These are phyloP conservation scores for Apamea sordens DNA, from an alignment of 2,888 invertebrate genomes.

Conservation along the genomic window DNA sequence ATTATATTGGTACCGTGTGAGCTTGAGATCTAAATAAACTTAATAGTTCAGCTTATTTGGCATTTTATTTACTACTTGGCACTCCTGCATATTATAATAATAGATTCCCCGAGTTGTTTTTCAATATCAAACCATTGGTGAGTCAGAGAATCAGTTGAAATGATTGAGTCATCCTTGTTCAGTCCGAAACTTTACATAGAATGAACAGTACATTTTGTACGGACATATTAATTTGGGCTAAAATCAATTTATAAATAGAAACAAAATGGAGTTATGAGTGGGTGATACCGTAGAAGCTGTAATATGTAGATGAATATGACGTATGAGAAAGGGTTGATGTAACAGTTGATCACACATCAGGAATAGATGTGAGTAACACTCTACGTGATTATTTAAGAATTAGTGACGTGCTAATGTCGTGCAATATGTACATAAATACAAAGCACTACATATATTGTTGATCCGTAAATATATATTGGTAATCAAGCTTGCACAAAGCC, in stretches of 20 bases:
- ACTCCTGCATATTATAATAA: conserved; percentile 61
- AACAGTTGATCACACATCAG: conserved; percentile 35
- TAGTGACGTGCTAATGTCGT: conserved; percentile 29
- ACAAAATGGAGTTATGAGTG: conserved; percentile 24
- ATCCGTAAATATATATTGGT: conserved; percentile 25
- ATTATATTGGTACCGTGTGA: conserved; percentile 61
- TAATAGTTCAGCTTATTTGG: conserved; percentile 64
- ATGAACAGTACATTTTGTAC: conserved; percentile 21
- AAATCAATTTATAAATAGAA: conserved; percentile 41
- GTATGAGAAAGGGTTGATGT: conserved; percentile 40
- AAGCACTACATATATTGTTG: conserved; percentile 16
- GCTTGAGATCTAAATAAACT: conserved; percentile 66
- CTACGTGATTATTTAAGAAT: conserved; percentile 48
- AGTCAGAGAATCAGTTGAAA: conserved; percentile 65
- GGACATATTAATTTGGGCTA: conserved; percentile 33
- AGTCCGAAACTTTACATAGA: conserved; percentile 39
- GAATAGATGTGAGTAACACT: conserved; percentile 52
- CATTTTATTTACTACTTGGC: conserved; percentile 64
- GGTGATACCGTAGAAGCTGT: conserved; percentile 18
- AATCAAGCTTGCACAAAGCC: conserved; percentile 51
- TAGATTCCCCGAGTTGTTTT: conserved; percentile 65
- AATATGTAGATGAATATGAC: conserved; percentile 9
- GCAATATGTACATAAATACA: conserved; percentile 38
- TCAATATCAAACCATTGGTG: conserved; percentile 60
- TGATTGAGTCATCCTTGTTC: conserved; percentile 62